A percentile compares a stretch with the other conserved stretches of the same genome.
Evolutionary conservation across 2,797 vertebrate species (phyloP).

Genomic region (Jordanella pulchra): DNA sequence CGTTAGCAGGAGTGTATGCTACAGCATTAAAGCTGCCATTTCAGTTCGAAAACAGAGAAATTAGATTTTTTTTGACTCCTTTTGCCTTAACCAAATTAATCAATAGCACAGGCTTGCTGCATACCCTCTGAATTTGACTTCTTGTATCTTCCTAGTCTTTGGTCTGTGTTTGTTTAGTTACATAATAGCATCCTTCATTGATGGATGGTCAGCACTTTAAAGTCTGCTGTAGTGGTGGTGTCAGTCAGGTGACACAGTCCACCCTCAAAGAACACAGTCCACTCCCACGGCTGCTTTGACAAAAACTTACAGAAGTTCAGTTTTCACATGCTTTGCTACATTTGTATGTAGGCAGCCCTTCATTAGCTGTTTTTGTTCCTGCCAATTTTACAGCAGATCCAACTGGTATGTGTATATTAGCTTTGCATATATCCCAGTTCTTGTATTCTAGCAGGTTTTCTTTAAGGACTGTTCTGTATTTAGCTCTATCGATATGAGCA

Average conservation of each 20-base stretch:
- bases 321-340: neutral
- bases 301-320: neutral
- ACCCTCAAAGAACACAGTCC: slow-evolving; percentile 55
- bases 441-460: neutral
- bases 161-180: slow-evolving; percentile 38
- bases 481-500: neutral
- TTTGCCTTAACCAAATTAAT: neutral
- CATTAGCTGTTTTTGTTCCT: too few relatives aligned
- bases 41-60: neutral
- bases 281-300: neutral
- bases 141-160: slow-evolving; percentile 6
- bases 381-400: too few relatives aligned
- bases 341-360: too few relatives aligned
- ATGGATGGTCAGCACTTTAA: slow-evolving; percentile 21
- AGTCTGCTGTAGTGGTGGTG: slow-evolving; percentile 30
- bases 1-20: neutral
- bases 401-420: too few relatives aligned
- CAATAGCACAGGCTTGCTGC: neutral
- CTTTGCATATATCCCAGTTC: neutral
- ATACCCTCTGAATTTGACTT: neutral
- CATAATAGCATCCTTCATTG: slow-evolving; percentile 40
- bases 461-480: neutral
- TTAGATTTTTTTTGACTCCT: neutral
- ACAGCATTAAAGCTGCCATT: neutral
- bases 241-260: slow-evolving; percentile 60